These are phyloP conservation scores for Matsumurasca onukii DNA, from an alignment of 1,140 invertebrate species.

Conservation along the genomic window DNA sequence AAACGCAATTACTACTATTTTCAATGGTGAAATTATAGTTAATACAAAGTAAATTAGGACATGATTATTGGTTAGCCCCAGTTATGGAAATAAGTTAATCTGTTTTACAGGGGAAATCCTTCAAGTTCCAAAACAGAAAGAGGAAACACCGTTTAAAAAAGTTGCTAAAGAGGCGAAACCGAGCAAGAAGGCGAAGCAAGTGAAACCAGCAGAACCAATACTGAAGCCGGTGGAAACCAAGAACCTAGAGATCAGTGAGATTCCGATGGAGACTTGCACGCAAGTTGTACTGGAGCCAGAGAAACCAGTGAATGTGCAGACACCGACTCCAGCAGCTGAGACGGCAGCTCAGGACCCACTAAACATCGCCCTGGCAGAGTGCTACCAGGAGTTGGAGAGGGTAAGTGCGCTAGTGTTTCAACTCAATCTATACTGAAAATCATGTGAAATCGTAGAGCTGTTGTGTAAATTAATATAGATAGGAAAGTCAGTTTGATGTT, in stretches of 20 bases:
- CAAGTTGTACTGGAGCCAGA: conserved; percentile 1
- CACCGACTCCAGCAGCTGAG: not conserved
- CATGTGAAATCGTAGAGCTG: no score
- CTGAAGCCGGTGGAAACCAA: not conserved
- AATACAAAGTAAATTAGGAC: no score
- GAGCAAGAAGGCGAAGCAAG: not conserved
- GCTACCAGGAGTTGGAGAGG: conserved; percentile 17
- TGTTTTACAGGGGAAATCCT: conserved; percentile 5
- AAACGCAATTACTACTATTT: no score
- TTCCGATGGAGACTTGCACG: conserved; percentile 4
- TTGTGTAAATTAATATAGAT: no score
- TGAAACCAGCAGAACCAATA: conserved; percentile 7
- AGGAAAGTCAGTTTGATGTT: no score
- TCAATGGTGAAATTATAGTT: no score
- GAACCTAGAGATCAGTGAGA: not conserved
- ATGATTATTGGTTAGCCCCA: no score
- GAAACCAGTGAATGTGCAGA: not conserved
- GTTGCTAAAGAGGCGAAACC: not conserved
- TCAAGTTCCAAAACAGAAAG: conserved; percentile 13
- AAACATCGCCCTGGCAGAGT: not conserved
- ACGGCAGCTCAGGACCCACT: not conserved
- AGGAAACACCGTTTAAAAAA: not conserved
- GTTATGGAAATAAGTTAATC: no score
- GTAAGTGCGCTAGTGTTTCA: no score
- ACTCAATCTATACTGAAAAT: no score